Conservation (phyloP, 1,140 invertebrate genomes). For the Meloidogyne floridensis region DNA sequence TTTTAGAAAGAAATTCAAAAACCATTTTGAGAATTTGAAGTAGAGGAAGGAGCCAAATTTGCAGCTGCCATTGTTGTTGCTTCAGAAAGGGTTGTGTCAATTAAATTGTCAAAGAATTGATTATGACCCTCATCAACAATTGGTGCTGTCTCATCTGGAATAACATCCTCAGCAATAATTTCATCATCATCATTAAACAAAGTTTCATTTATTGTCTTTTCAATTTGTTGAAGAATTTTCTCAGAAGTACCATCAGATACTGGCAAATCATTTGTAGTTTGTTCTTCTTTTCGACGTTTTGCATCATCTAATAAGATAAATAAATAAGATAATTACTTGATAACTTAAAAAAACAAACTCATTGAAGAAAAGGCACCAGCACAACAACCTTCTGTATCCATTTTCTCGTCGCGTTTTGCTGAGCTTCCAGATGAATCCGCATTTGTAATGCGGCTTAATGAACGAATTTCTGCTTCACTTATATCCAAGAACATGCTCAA, state of each 20-base stretch:
- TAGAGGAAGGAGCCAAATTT: not conserved
- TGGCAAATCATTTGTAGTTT: not conserved
- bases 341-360: not conserved
- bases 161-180: not conserved
- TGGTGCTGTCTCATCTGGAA: not conserved
- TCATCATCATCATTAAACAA: slow-evolving; percentile 1
- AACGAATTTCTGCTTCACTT: slow-evolving; percentile 18
- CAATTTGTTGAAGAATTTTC: not conserved
- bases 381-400: not conserved
- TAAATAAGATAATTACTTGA: not conserved
- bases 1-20: not conserved
- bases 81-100: slow-evolving; percentile 10
- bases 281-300: slow-evolving; percentile 11
- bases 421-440: not conserved
- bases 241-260: not conserved
- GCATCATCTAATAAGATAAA: not conserved
- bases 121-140: not conserved
- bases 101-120: slow-evolving; percentile 7
- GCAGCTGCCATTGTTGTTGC: slow-evolving; percentile 11
- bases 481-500: slow-evolving; percentile 16
- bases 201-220: slow-evolving; percentile 9
- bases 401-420: not conserved
- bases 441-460: not conserved
- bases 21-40: not conserved
- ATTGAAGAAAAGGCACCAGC: not conserved